Conservation (phyloP, 1,140 invertebrate species). For the Paraescarpia echinospica region DNA sequence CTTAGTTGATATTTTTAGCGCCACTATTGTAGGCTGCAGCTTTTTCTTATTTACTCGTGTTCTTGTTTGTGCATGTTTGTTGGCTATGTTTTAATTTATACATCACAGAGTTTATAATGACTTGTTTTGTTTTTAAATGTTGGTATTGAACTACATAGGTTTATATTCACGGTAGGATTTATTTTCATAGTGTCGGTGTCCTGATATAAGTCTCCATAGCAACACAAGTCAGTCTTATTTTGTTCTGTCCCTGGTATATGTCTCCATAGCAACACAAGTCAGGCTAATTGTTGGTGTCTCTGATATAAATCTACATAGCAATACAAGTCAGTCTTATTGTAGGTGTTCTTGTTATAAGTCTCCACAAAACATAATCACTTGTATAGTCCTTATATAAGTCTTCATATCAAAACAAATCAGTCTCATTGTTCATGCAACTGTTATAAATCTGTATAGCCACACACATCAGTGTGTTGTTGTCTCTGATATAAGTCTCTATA, state of each 20-base stretch:
- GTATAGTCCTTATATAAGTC: too few species aligned
- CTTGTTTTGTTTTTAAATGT: not conserved
- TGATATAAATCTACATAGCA: too few species aligned
- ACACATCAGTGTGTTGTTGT: not conserved
- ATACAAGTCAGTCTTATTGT: too few species aligned
- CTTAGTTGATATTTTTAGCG: not conserved
- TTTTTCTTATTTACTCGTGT: not conserved
- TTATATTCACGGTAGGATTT: not conserved
- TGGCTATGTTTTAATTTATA: not conserved
- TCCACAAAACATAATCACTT: too few species aligned
- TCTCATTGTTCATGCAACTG: not conserved
- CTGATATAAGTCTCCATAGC: not conserved
- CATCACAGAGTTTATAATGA: not conserved
- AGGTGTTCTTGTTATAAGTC: too few species aligned
- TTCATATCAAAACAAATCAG: not conserved
- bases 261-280: too few species aligned
- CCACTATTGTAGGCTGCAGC: not conserved
- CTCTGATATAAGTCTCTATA: not conserved
- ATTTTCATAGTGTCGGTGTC: not conserved
- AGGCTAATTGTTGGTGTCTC: too few species aligned
- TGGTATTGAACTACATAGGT: not conserved
- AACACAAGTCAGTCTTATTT: not conserved
- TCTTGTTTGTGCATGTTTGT: not conserved
- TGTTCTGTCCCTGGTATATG: too few species aligned
- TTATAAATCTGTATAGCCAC: not conserved